A percentile compares a stretch with the other conserved stretches of the same genome.
Evolutionary conservation across 1,140 invertebrate genomes (phyloP).

Genomic region (Anagrus nilaparvatae): DNA sequence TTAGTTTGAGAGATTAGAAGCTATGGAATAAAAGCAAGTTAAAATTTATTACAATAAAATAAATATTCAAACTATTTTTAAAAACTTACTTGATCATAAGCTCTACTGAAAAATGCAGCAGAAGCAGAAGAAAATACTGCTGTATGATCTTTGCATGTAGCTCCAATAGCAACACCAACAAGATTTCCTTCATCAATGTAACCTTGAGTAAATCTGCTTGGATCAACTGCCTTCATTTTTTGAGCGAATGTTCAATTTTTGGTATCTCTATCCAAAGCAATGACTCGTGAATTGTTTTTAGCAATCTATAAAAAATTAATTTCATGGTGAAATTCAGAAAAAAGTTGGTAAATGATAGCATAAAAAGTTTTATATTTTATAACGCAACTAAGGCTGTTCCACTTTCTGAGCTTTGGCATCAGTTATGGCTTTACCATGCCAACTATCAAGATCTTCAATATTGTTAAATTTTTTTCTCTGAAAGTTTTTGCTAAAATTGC

Average conservation of each 20-base stretch:
- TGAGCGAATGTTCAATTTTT: constrained; percentile 98
- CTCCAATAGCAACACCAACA: constrained; percentile 91
- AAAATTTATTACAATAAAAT: constrained; percentile 1
- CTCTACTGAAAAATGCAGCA: constrained; percentile 93
- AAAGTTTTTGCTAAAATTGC: constrained; percentile 92
- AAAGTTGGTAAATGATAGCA: no score
- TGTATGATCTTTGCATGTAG: constrained; percentile 76
- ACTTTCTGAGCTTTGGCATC: constrained; percentile 65
- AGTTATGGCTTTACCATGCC: constrained; percentile 90
- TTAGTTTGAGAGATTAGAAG: constrained; percentile 97
- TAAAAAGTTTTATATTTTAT: no score
- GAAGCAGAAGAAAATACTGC: constrained; percentile 94
- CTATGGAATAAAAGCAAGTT: constrained; percentile 35
- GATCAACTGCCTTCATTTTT: constrained; percentile 72
- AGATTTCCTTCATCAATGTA: constrained; percentile 99
- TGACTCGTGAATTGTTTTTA: constrained; percentile 70
- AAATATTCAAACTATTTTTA: constrained; percentile 4
- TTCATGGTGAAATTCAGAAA: neutral
- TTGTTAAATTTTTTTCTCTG: constrained; percentile 81
- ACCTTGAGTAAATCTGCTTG: constrained; percentile 83
- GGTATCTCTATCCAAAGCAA: constrained; percentile 92
- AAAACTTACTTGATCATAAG: constrained; percentile 76
- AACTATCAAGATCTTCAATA: constrained; percentile 89
- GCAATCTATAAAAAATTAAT: constrained; percentile 47
- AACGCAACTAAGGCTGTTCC: constrained; percentile 83